A percentile compares a stretch with the other conserved stretches of the same genome.
These are phyloP conservation scores for Ariolimax columbianus DNA, from an alignment of 2,888 invertebrate species.

Conservation along the genomic window DNA sequence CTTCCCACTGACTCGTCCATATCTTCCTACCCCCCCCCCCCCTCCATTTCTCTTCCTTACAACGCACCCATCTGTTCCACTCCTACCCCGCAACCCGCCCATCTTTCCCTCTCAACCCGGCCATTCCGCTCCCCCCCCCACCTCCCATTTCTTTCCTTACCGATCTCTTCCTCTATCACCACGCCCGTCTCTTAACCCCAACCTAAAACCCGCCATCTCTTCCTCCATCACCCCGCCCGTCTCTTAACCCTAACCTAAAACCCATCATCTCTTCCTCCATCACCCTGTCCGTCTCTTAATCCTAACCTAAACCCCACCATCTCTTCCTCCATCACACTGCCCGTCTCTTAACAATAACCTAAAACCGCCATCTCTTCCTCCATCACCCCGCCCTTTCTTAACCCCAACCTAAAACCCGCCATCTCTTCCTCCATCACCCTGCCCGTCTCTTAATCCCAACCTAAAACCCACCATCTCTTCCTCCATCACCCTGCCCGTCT, in stretches of 20 bases:
- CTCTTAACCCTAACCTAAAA: no score
- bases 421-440: no score
- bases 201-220: neutral
- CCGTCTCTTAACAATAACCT: neutral
- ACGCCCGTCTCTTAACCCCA: neutral
- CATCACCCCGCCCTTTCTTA: neutral
- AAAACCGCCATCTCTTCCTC: neutral
- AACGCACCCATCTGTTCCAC: neutral
- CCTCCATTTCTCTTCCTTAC: neutral
- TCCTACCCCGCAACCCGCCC: neutral
- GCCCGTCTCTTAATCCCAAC: no score
- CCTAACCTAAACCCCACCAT: no score
- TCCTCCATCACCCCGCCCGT: no score
- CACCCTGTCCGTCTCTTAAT: no score
- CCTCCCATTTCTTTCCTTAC: no score
- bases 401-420: neutral
- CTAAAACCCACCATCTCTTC: no score
- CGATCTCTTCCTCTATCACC: neutral
- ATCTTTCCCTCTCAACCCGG: neutral
- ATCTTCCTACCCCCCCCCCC: neutral
- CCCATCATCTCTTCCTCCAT: no score
- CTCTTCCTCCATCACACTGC: no score
- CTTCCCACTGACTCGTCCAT: no score
- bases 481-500: no score
- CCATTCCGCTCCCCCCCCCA: neutral